Conservation (phyloP, 2,888 invertebrate species). For the Linnaemya tessellans region DNA sequence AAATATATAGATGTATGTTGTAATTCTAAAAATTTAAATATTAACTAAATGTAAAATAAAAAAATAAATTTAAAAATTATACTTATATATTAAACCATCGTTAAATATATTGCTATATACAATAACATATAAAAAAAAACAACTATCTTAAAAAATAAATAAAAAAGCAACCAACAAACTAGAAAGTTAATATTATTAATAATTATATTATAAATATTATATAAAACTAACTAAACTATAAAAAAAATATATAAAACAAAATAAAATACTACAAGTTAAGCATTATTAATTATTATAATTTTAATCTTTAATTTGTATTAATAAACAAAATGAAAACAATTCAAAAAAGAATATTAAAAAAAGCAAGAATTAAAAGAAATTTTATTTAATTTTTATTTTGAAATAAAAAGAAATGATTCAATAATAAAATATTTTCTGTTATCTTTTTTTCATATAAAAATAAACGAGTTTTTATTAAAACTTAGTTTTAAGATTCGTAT, state of each 20-base stretch:
- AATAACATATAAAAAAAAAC: slow-evolving; percentile 55
- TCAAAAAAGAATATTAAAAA: slow-evolving; percentile 70
- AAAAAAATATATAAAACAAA: slow-evolving; percentile 39
- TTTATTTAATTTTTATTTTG: slow-evolving; percentile 76
- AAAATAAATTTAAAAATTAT: slow-evolving; percentile 58
- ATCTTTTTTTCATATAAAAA: slow-evolving; percentile 48
- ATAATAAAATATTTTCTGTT: slow-evolving; percentile 70
- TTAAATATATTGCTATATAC: slow-evolving; percentile 70
- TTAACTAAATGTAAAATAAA: slow-evolving; percentile 67
- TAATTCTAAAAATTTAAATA: slow-evolving; percentile 62
- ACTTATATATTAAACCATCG: slow-evolving; percentile 60
- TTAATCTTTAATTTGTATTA: slow-evolving; percentile 79
- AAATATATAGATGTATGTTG: slow-evolving; percentile 67
- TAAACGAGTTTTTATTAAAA: not conserved
- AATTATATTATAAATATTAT: slow-evolving; percentile 67
- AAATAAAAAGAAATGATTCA: slow-evolving; percentile 72
- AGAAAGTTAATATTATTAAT: slow-evolving; percentile 70
- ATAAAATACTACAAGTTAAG: slow-evolving; percentile 63
- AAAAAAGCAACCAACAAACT: slow-evolving; percentile 64
- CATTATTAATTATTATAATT: slow-evolving; percentile 70
- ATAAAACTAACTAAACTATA: slow-evolving; percentile 62
- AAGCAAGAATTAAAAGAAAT: slow-evolving; percentile 69
- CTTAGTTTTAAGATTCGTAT: not conserved
- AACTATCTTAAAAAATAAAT: slow-evolving; percentile 44
- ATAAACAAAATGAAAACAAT: slow-evolving; percentile 70